A percentile compares a stretch with the other conserved stretches of the same genome.
Conservation (phyloP, 2,113 vertebrate genomes). For the Heliornis fulica region DNA sequence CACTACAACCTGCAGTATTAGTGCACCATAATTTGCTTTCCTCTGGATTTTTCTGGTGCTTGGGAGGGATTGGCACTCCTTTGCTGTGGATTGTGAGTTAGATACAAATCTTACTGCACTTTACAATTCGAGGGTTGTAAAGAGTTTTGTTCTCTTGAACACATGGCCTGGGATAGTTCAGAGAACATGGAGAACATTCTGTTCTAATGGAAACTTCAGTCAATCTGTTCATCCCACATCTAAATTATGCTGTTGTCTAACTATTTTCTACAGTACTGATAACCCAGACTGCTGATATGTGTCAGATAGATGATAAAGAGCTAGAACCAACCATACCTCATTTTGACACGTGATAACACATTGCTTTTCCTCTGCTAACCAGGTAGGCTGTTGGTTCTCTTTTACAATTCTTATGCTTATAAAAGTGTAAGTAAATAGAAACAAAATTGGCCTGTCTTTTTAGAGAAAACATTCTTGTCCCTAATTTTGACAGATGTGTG, state of each 20-base stretch:
- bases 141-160: not conserved
- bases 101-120: too few relatives aligned
- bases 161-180: not conserved
- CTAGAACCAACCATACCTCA: not conserved
- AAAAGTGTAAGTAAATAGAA: not conserved
- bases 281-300: not conserved
- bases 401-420: not conserved
- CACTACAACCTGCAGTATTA: not conserved
- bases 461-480: not conserved
- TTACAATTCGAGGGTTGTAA: too few relatives aligned
- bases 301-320: not conserved
- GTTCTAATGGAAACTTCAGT: conserved; percentile 7
- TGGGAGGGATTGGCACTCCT: not conserved
- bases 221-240: not conserved
- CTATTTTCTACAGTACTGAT: not conserved
- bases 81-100: too few relatives aligned
- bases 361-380: not conserved
- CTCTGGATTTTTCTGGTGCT: not conserved
- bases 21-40: not conserved
- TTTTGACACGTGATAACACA: not conserved
- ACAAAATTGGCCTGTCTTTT: not conserved
- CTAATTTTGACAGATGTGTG: not conserved
- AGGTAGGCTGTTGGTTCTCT: not conserved
- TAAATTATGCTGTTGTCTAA: not conserved
- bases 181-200: conserved; percentile 5